Evolutionary conservation across 2,113 vertebrate species (phyloP), one percentile per base, ranked within the genome.

Genomic region (Turdus rufiventris): DNA sequence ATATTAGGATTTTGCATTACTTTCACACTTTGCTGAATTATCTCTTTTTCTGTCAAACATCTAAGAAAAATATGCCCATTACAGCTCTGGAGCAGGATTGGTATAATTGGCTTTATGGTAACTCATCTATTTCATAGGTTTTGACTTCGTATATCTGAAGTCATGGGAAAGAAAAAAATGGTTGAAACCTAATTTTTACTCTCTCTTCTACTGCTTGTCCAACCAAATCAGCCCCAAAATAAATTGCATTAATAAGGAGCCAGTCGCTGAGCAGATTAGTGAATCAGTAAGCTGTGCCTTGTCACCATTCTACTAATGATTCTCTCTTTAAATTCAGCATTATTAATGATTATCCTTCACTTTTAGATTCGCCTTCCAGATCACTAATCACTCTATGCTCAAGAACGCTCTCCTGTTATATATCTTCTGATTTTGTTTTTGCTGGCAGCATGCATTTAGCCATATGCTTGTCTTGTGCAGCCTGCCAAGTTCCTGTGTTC

Each of bases 401-500:
- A 74, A 85, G 62, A 79, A 81, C 0, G 1, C 85, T 96, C 81
- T 96, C 57, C 87, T 80, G 63, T 89, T 96, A 76, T 91, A 61
- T 80, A 93, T 96, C 90, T 93, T 91, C 93, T 88, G 76, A 72
- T 93, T 95, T 93, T 97, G 95, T 97, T 97, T 97, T 96, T 95
- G 95, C 95, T 97, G 96, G 96, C 95, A 96, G 87, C 94, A 57
- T 84, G 89, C 81, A 63, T 93, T 96, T 90, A 96, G 93, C 96
- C 96, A 97, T 97, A 97, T 97, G 95, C 80, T 97, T 88, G 31
- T 82, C 82, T 94, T 88, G 70, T 51, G 76, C 82, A 12, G 62
- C 85, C 94, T 97, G 96, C 96, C 96, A 97, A 94, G 93, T 95
- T 96, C 96, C 91, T 90, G 85, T 45, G 6, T 96, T 91, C 93